Percentiles rank a stretch among this genome's conserved stretches.
Conservation (phyloP, 1,140 invertebrate species). For the Pseudomyrmex pallidus region DNA sequence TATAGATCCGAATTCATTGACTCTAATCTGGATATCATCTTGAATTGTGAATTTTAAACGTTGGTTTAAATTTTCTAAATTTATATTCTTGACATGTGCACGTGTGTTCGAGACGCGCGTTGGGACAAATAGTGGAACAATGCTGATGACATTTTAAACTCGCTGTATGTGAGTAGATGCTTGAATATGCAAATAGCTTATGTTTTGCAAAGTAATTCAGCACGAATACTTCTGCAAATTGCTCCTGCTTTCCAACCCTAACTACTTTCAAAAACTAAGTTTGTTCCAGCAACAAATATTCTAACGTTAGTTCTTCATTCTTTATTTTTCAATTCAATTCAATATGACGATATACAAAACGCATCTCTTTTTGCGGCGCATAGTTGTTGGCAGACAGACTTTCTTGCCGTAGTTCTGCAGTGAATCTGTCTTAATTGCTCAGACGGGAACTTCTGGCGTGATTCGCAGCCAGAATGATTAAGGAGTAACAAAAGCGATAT, state of each 20-base stretch:
- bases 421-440: conserved; percentile 56
- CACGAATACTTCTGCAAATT: not conserved
- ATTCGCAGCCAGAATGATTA: conserved; percentile 14
- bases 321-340: not conserved
- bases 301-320: not conserved
- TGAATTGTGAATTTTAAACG: not conserved
- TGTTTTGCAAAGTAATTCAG: not conserved
- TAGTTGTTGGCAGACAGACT: not conserved
- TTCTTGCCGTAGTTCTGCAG: conserved; percentile 32
- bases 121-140: not conserved
- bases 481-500: not conserved
- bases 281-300: not conserved
- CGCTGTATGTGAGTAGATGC: not conserved
- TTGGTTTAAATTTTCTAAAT: not conserved
- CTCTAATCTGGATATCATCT: not conserved
- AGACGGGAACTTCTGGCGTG: conserved; percentile 13
- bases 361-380: not conserved
- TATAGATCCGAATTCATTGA: no score
- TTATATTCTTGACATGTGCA: not conserved
- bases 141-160: conserved; percentile 11
- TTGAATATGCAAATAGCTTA: not conserved
- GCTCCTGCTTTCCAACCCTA: not conserved
- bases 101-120: not conserved
- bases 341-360: not conserved
- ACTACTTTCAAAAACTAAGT: conserved; percentile 2